These are phyloP conservation scores for Invenusta paracnida DNA, from an alignment of 2,888 invertebrate species.

Conservation along the genomic window DNA sequence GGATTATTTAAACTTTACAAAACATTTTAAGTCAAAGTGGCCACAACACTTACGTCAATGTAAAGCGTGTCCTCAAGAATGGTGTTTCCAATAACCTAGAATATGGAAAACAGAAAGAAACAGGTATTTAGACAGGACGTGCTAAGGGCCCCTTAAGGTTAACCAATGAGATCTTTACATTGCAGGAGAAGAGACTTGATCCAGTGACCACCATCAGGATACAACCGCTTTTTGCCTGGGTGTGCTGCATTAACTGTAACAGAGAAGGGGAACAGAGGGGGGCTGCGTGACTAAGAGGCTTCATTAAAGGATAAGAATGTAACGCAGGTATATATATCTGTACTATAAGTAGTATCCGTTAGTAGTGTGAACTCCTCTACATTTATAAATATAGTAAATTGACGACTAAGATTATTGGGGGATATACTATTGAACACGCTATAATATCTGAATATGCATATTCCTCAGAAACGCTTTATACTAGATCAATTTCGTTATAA, in stretches of 20 bases:
- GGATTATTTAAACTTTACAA: no score
- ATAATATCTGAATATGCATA: no score
- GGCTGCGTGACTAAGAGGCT: no score
- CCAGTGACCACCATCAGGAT: neutral
- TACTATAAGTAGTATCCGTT: no score
- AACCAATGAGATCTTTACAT: neutral
- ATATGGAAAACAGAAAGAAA: neutral
- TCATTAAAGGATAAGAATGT: no score
- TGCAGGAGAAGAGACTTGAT: neutral
- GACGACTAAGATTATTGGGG: no score
- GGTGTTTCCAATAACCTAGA: neutral
- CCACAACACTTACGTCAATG: neutral
- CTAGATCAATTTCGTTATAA: no score
- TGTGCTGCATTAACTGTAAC: neutral
- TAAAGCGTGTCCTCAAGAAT: neutral
- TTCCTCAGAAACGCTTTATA: no score
- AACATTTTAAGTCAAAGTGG: neutral
- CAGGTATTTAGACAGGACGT: neutral
- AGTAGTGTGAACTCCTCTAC: no score
- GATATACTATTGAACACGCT: no score
- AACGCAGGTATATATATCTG: no score
- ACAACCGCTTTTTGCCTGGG: neutral
- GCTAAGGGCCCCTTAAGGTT: neutral
- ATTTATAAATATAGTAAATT: no score
- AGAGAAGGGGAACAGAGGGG: neutral